Base-by-base conservation (phyloP, 2,888 invertebrate species). In the Venustoraphidia nigricollis region DNA sequence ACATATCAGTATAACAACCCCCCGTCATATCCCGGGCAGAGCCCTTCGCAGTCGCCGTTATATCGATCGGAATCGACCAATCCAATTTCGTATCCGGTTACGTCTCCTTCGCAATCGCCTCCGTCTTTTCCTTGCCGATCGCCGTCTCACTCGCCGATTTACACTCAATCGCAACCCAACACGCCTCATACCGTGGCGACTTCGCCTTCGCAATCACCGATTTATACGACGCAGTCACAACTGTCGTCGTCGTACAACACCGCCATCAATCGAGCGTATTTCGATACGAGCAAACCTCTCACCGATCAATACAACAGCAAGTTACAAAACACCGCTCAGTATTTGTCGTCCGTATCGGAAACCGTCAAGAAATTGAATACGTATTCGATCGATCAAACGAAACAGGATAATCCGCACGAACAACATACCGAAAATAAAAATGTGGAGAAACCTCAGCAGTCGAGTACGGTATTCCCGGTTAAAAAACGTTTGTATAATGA, bases 401-500 rank as follows among this genome's bases (percentile, higher is more conserved):
- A 46, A 10, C 47, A 48, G 27, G 36, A 39, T 41, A 50, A 37
- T n/a, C 40, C 38, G n/a, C 47, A 44, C 17, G 45, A 48, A 37
- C 51, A 48, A 36, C 45, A 48, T 36, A 35, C 44, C 41, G 41
- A 46, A 34, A 35, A 46, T 34, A 40, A 53, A 45, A 46, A 45
- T 43, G 50, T 63, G 27, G 66, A 68, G 44, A 57, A 68, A 8
- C 69, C 70, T 27, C 27, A 27, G 10, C 45, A 45, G n/a, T 14
- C 35, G 59, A 56, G 66, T 41, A 58, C 72, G 13, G 62, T 73
- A 34, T 79, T 76, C 57, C 79, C 79, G 9, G 77, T 79, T 37
- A 80, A 80, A 59, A 80, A 80, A 59, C 67, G 80, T 39, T 71
- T 69, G 36, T 79, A 78, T 54, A 76, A 69, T 59, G 77, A 77